Conservation (phyloP, 2,888 invertebrate species). For the Hylaea fasciaria region DNA sequence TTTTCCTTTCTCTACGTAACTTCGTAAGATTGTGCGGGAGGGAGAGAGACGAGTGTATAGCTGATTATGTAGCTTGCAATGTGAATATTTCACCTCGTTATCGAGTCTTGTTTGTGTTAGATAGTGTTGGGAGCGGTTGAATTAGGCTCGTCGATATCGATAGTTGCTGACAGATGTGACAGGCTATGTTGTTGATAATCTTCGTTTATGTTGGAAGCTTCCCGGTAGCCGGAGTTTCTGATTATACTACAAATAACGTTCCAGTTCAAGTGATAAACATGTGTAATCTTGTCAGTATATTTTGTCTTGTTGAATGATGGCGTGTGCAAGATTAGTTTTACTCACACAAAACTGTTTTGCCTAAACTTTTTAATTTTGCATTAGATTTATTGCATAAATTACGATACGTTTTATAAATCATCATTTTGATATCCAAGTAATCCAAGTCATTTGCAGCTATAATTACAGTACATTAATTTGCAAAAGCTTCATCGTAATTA, state of each 20-base stretch:
- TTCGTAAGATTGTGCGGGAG: constrained; percentile 59
- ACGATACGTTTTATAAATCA: no score
- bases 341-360: no score
- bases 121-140: constrained; percentile 69
- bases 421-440: no score
- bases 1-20: constrained; percentile 70
- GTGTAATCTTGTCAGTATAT: no score
- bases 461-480: no score
- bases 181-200: neutral
- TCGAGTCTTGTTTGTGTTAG: constrained; percentile 84
- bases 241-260: neutral
- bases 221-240: neutral
- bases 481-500: no score
- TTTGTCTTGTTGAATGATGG: no score
- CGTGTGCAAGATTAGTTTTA: no score
- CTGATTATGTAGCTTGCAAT: constrained; percentile 80
- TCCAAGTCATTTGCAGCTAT: no score
- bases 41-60: constrained; percentile 66
- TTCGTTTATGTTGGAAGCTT: neutral
- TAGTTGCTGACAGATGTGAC: constrained; percentile 36
- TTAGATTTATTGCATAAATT: no score
- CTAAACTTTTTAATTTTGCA: no score
- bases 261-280: no score
- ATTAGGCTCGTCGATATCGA: constrained; percentile 67
- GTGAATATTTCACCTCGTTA: constrained; percentile 86